phyloP scores from a whole-genome alignment of 2,113 vertebrate species.

The Marmota monax region DNA sequence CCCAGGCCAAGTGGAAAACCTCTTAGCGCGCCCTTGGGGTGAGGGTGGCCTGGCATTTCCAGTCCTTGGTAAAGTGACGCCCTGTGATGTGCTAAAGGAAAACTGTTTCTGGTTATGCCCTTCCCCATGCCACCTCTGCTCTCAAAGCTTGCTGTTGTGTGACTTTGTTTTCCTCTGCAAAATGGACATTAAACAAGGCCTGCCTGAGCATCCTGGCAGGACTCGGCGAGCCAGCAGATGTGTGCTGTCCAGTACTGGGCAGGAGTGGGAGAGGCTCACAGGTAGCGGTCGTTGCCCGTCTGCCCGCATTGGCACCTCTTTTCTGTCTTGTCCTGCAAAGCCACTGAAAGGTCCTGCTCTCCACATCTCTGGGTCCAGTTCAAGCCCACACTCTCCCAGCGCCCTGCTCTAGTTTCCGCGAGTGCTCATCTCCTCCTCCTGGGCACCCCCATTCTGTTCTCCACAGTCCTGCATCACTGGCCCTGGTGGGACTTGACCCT shows the following conservation, averaged over 20 bases:
- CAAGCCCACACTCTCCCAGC: too few species aligned
- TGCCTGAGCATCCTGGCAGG: rapidly evolving
- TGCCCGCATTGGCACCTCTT: rapidly evolving
- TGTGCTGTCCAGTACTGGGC: too few species aligned
- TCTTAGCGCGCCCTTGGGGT: too few species aligned
- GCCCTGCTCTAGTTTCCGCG: rapidly evolving
- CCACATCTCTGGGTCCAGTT: rapidly evolving
- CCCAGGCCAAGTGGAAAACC: background rate
- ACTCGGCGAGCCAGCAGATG: too few species aligned
- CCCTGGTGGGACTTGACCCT: background rate
- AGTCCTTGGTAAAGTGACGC: background rate
- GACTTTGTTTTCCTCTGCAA: background rate
- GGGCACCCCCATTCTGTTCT: too few species aligned
- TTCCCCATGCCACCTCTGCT: background rate
- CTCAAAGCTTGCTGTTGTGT: background rate
- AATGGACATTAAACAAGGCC: background rate
- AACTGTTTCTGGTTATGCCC: rapidly evolving
- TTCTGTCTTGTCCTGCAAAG: background rate
- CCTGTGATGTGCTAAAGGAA: too few species aligned
- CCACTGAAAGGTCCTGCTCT: background rate
- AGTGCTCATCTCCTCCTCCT: too few species aligned
- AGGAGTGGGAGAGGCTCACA: background rate
- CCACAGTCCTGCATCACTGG: rapidly evolving
- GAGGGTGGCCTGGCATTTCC: background rate
- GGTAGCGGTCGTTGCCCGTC: rapidly evolving